These are phyloP conservation scores for Cheilosia vernalis DNA, from an alignment of 2,888 invertebrate genomes.

Conservation along the genomic window DNA sequence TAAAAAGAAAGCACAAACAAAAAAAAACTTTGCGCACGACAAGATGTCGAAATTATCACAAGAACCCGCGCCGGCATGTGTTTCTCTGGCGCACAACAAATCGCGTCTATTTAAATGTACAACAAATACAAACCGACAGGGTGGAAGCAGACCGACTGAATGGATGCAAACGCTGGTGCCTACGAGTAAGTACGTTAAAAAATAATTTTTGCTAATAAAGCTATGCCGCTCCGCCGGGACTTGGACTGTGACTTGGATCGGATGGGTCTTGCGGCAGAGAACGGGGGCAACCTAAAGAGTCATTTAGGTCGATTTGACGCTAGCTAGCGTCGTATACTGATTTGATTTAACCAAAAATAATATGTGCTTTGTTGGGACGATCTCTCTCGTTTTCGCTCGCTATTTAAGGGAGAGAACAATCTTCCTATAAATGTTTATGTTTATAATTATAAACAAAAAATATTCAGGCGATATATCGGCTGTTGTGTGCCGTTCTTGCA, in stretches of 20 bases:
- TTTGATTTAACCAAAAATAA: too few relatives aligned
- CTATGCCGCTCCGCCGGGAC: not conserved
- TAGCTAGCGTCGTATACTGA: too few relatives aligned
- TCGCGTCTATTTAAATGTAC: conserved; percentile 59
- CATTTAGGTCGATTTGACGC: too few relatives aligned
- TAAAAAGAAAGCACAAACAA: not conserved
- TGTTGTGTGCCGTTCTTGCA: too few relatives aligned
- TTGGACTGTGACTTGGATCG: not conserved
- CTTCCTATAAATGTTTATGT: too few relatives aligned
- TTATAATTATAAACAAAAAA: too few relatives aligned
- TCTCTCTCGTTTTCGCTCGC: too few relatives aligned
- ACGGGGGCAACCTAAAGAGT: too few relatives aligned
- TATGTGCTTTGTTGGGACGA: too few relatives aligned
- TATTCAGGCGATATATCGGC: too few relatives aligned
- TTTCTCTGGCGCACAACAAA: conserved; percentile 22
- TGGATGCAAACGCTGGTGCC: conserved; percentile 18
- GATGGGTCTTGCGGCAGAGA: not conserved
- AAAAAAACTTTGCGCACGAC: not conserved
- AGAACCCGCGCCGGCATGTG: conserved; percentile 21
- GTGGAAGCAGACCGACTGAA: conserved; percentile 16
- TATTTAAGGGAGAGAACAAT: too few relatives aligned
- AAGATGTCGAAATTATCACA: conserved; percentile 1
- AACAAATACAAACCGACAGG: conserved; percentile 31
- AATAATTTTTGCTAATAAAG: conserved; percentile 39
- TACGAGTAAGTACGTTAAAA: conserved; percentile 6